These are phyloP conservation scores for Bungarus multicinctus DNA, from an alignment of 2,113 vertebrate species.

Conservation along the genomic window DNA sequence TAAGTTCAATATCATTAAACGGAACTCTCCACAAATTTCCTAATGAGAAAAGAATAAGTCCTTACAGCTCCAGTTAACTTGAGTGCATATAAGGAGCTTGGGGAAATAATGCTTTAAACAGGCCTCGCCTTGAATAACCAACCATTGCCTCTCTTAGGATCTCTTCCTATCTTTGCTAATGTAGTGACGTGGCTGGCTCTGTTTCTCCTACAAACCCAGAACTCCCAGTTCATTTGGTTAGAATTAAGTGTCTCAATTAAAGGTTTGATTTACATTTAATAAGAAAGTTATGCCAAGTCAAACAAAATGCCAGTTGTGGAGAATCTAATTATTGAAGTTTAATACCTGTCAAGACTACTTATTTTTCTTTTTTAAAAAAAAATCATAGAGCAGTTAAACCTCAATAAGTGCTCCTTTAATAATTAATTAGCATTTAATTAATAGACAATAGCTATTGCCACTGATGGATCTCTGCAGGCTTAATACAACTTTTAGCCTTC, in stretches of 20 bases:
- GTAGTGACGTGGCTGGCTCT: fast-evolving
- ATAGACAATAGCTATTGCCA: slow-evolving; percentile 48
- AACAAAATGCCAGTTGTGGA: slow-evolving; percentile 71
- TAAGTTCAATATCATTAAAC: background rate
- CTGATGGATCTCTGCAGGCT: slow-evolving; percentile 17
- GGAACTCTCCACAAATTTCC: background rate
- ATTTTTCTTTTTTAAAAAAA: slow-evolving; percentile 43
- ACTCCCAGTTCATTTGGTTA: slow-evolving; percentile 34
- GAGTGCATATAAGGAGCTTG: background rate
- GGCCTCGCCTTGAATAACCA: slow-evolving; percentile 17
- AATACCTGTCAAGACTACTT: slow-evolving; percentile 50
- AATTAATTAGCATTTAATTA: slow-evolving; percentile 69
- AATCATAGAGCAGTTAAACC: slow-evolving; percentile 51
- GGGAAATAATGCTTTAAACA: slow-evolving; percentile 31
- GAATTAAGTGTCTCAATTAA: slow-evolving; percentile 65
- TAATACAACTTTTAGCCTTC: background rate
- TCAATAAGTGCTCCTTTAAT: slow-evolving; percentile 67
- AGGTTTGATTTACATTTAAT: slow-evolving; percentile 68
- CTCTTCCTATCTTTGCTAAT: background rate
- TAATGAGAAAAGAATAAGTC: background rate
- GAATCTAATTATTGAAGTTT: slow-evolving; percentile 58
- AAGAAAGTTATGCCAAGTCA: slow-evolving; percentile 71
- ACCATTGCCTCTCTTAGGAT: slow-evolving; percentile 33
- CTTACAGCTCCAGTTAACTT: slow-evolving; percentile 8
- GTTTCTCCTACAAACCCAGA: slow-evolving; percentile 20